Percentiles rank a stretch among this genome's conserved stretches.
Conservation (phyloP, 1,140 invertebrate genomes). For the Euwallacea fornicatus region DNA sequence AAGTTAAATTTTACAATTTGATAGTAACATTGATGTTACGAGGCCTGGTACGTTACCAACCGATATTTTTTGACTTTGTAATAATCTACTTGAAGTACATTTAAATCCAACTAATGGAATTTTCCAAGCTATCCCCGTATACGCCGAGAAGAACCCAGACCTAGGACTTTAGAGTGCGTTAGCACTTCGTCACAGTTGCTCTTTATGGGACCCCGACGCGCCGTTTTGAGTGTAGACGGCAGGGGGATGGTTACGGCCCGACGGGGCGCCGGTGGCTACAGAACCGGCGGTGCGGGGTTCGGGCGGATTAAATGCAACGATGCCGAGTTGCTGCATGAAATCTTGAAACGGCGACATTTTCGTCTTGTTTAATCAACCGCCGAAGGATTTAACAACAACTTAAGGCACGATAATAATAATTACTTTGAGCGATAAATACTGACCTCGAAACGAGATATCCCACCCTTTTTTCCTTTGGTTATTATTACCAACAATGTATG, state of each 20-base stretch:
- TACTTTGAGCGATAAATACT: too few species aligned
- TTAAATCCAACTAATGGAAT: background rate
- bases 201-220: conserved; percentile 44
- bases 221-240: conserved; percentile 47
- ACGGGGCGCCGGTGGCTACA: conserved; percentile 40
- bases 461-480: too few species aligned
- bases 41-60: too few species aligned
- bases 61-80: too few species aligned
- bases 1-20: too few species aligned
- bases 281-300: conserved; percentile 34
- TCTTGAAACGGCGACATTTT: too few species aligned
- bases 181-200: conserved; percentile 32
- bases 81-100: background rate
- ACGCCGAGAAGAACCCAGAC: background rate
- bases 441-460: too few species aligned
- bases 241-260: conserved; percentile 44
- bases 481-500: too few species aligned
- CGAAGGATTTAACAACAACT: too few species aligned
- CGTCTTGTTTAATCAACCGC: too few species aligned
- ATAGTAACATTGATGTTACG: too few species aligned
- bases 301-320: conserved; percentile 42
- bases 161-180: background rate
- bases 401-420: too few species aligned
- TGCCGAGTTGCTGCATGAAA: conserved; percentile 16
- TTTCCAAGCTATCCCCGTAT: background rate